A percentile compares a stretch with the other conserved stretches of the same genome.
These are phyloP conservation scores for Melanotaenia nigrans DNA, from an alignment of 2,797 vertebrate genomes.

Conservation along the genomic window DNA sequence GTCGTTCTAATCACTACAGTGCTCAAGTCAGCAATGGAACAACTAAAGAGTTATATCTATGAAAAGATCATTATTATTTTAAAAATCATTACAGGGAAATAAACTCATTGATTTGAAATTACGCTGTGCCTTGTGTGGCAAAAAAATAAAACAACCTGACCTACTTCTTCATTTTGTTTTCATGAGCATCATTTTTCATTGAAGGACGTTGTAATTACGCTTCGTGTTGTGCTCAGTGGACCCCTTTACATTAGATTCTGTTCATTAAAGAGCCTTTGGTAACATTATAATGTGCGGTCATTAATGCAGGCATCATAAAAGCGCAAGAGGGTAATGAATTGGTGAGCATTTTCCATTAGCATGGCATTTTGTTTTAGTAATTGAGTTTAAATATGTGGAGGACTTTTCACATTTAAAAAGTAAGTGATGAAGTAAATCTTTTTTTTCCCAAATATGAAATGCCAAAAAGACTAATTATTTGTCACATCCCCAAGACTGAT, in stretches of 20 bases:
- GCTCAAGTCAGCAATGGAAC: background rate
- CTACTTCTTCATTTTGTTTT: constrained; percentile 47
- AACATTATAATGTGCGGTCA: constrained; percentile 67
- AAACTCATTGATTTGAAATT: constrained; percentile 33
- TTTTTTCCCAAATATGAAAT: constrained; percentile 1
- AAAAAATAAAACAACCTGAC: constrained; percentile 14
- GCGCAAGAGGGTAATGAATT: constrained; percentile 65
- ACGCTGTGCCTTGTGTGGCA: constrained; percentile 19
- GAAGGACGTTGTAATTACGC: constrained; percentile 63
- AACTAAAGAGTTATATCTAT: constrained; percentile 16
- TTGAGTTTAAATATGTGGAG: constrained; percentile 68
- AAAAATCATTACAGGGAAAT: constrained; percentile 32
- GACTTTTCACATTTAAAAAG: constrained; percentile 42
- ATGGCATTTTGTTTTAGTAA: constrained; percentile 67
- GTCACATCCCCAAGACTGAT: constrained; percentile 2
- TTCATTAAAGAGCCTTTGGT: constrained; percentile 71
- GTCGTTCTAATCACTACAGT: background rate
- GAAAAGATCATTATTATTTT: constrained; percentile 29
- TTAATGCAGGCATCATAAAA: constrained; percentile 74
- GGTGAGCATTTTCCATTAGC: constrained; percentile 68
- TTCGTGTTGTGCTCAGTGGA: constrained; percentile 64
- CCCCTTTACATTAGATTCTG: constrained; percentile 59
- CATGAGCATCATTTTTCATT: constrained; percentile 54
- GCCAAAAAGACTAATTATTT: constrained; percentile 10
- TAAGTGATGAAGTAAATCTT: constrained; percentile 29